Evolutionary conservation across 2,113 vertebrate genomes (phyloP).

Genomic region (Lepidothrix coronata): DNA sequence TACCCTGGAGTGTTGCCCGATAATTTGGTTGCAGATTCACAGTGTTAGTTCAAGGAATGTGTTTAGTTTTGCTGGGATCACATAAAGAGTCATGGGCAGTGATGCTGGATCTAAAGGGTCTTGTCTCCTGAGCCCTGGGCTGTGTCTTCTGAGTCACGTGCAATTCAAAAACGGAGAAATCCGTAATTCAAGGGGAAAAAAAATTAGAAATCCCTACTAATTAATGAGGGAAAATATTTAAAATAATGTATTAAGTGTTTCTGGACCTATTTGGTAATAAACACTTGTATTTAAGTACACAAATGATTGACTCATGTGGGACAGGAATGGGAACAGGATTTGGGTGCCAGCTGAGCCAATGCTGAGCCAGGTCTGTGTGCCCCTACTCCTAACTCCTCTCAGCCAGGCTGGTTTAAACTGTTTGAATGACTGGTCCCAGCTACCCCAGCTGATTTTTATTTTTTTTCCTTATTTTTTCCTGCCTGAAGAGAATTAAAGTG

Average conservation of each 20-base stretch:
- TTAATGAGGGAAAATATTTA: not conserved
- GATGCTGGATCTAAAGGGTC: not conserved
- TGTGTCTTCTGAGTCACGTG: fast-evolving
- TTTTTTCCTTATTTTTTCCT: not conserved
- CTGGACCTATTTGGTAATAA: not conserved
- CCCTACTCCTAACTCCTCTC: not conserved
- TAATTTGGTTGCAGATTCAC: not conserved
- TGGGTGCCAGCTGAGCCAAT: fast-evolving
- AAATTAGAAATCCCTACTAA: not conserved
- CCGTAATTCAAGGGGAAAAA: fast-evolving
- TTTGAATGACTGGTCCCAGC: not conserved
- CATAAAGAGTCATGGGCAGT: not conserved
- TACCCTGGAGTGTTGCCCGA: not conserved
- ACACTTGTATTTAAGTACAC: not conserved
- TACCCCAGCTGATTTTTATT: not conserved
- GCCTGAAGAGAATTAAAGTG: not conserved
- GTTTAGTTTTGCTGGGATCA: not conserved
- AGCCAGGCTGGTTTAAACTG: not conserved
- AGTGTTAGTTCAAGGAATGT: not conserved
- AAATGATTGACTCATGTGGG: not conserved
- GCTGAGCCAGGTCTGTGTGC: not conserved
- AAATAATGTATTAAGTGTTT: not conserved
- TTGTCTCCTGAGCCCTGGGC: not conserved
- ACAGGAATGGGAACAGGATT: fast-evolving
- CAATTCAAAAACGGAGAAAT: not conserved